Percentiles rank a stretch among this genome's conserved stretches.
Conservation (phyloP, 92 coral and sea anemone species). For the Palythoa heliodiscus region DNA sequence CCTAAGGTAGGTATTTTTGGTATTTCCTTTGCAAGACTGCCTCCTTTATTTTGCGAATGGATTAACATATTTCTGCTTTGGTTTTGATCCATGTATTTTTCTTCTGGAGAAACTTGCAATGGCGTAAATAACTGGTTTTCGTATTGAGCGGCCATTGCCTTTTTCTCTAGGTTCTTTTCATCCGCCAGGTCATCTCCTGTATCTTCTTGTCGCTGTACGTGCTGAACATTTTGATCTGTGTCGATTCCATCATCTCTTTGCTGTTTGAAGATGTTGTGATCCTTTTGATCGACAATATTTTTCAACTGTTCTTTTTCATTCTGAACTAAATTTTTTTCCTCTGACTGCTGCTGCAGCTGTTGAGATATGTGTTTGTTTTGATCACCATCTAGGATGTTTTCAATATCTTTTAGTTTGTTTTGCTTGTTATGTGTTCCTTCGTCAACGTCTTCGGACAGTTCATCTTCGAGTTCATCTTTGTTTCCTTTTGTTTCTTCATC, state of each 20-base stretch:
- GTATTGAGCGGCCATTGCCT: too few relatives aligned
- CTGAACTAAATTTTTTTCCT: background rate
- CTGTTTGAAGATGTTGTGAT: background rate
- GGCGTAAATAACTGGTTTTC: background rate
- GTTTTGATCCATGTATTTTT: background rate
- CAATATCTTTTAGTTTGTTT: background rate
- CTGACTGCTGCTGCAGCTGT: background rate
- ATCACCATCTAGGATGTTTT: background rate
- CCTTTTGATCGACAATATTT: background rate
- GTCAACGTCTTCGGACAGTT: background rate
- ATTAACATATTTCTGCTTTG: background rate
- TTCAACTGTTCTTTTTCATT: background rate
- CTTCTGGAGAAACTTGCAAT: background rate
- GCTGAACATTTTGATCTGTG: background rate
- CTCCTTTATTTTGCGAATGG: background rate
- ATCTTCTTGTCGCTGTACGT: background rate
- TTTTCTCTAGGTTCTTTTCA: background rate
- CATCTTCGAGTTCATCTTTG: background rate
- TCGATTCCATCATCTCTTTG: background rate
- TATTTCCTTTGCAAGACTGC: background rate
- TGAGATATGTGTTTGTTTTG: background rate
- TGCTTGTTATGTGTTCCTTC: conserved; percentile 1
- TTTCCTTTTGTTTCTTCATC: background rate
- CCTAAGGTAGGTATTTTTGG: background rate
- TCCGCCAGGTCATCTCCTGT: background rate